phyloP scores from a whole-genome alignment of 2,888 invertebrate genomes.

The Nymphalis polychloros region DNA sequence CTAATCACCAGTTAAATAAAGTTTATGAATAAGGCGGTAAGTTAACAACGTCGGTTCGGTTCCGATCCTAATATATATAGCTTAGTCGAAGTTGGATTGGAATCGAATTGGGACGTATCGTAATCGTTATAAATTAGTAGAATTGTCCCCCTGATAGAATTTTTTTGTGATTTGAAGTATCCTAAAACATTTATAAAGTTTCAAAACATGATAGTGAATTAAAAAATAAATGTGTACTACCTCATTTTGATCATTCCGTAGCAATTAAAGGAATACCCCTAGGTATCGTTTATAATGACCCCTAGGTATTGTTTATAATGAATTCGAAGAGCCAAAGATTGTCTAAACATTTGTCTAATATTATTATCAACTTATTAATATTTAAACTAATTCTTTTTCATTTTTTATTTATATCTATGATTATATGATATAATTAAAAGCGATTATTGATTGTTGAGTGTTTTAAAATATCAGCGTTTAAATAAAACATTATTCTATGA shows the following conservation, averaged over 20 bases:
- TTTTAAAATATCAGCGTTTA: neutral
- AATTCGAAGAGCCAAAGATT: slow-evolving; percentile 7
- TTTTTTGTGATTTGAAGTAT: neutral
- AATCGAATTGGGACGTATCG: too few species aligned
- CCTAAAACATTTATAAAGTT: neutral
- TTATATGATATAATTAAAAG: too few species aligned
- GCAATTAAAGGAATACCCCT: neutral
- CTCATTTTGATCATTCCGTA: slow-evolving; percentile 10
- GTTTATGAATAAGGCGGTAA: too few species aligned
- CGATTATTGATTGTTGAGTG: too few species aligned
- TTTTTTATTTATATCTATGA: neutral
- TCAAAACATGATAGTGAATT: neutral
- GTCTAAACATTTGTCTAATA: neutral
- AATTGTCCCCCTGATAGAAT: too few species aligned
- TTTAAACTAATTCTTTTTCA: neutral
- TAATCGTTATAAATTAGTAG: too few species aligned
- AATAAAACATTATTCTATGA: neutral
- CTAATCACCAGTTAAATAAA: too few species aligned
- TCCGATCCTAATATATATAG: too few species aligned
- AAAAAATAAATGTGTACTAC: neutral
- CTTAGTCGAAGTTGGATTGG: too few species aligned
- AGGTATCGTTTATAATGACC: neutral
- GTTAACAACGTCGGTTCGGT: too few species aligned
- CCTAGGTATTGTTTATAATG: neutral
- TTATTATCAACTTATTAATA: too few species aligned